A percentile compares a stretch with the other conserved stretches of the same genome.
These are phyloP conservation scores for Polydrusus tereticollis DNA, from an alignment of 2,888 invertebrate genomes.

Conservation along the genomic window DNA sequence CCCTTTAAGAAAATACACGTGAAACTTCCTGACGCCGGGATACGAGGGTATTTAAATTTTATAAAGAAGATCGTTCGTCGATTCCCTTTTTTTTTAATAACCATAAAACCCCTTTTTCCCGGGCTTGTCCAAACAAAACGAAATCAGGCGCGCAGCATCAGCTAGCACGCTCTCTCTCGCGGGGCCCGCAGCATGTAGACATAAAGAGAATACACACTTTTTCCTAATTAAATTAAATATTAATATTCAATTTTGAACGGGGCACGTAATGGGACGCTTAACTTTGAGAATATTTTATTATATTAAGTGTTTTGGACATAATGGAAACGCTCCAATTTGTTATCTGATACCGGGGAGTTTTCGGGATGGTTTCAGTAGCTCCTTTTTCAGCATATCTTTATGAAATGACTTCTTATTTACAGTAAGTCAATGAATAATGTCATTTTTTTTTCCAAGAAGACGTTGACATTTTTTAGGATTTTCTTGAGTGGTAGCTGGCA, in stretches of 20 bases:
- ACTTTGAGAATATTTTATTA: constrained; percentile 62
- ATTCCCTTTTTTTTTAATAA: constrained; percentile 38
- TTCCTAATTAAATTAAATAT: constrained; percentile 63
- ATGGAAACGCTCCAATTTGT: constrained; percentile 47
- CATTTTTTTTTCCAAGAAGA: too few species aligned
- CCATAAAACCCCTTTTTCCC: constrained; percentile 41
- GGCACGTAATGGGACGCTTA: constrained; percentile 56
- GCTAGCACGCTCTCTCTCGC: constrained; percentile 31
- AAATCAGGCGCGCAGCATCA: constrained; percentile 47
- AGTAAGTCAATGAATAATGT: too few species aligned
- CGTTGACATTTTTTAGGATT: too few species aligned
- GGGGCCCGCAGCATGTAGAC: constrained; percentile 39
- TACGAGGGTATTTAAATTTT: not conserved
- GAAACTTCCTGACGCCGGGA: too few species aligned
- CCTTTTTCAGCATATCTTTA: too few species aligned
- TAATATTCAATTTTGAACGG: constrained; percentile 62
- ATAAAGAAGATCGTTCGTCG: not conserved
- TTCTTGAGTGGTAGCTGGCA: too few species aligned
- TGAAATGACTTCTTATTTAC: too few species aligned
- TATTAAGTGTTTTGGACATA: constrained; percentile 58
- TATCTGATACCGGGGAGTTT: constrained; percentile 9
- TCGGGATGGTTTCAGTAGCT: not conserved
- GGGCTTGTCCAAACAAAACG: constrained; percentile 39
- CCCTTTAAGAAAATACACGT: too few species aligned
- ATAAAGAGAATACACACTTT: constrained; percentile 58